phyloP scores from a whole-genome alignment of 2,888 invertebrate species.

The Uloborus plumipes region DNA sequence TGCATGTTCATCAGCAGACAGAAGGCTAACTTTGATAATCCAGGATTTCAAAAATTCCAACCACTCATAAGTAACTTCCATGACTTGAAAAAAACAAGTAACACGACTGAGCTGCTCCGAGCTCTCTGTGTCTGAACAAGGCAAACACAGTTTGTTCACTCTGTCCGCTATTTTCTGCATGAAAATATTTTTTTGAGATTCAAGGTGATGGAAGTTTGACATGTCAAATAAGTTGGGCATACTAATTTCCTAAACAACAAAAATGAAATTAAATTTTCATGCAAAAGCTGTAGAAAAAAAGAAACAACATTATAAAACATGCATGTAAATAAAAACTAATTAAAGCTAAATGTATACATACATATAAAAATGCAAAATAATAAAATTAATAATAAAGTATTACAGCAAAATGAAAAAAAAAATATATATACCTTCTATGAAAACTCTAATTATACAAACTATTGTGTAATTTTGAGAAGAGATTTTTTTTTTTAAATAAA shows the following conservation, averaged over 20 bases:
- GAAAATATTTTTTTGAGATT: conserved; percentile 48
- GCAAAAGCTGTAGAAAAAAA: too few species aligned
- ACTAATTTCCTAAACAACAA: conserved; percentile 29
- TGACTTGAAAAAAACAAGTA: conserved; percentile 19
- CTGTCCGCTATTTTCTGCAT: conserved; percentile 36
- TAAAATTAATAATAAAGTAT: too few species aligned
- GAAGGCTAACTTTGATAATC: conserved; percentile 18
- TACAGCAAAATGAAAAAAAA: too few species aligned
- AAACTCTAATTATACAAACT: too few species aligned
- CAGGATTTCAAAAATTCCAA: conserved; percentile 41
- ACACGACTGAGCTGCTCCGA: neutral
- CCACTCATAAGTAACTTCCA: conserved; percentile 35
- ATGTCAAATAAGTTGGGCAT: conserved; percentile 18
- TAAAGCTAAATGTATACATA: too few species aligned
- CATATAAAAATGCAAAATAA: too few species aligned
- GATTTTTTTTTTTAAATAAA: too few species aligned
- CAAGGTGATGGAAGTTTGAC: conserved; percentile 28
- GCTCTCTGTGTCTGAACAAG: neutral
- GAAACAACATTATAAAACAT: too few species aligned
- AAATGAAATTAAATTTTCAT: neutral
- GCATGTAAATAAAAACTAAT: too few species aligned
- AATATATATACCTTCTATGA: too few species aligned
- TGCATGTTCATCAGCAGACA: conserved; percentile 10
- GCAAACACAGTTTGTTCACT: conserved; percentile 6
- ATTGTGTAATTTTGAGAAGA: too few species aligned